Evolutionary conservation across 2,113 vertebrate genomes (phyloP).

Genomic region (Sakesphorus luctuosus): DNA sequence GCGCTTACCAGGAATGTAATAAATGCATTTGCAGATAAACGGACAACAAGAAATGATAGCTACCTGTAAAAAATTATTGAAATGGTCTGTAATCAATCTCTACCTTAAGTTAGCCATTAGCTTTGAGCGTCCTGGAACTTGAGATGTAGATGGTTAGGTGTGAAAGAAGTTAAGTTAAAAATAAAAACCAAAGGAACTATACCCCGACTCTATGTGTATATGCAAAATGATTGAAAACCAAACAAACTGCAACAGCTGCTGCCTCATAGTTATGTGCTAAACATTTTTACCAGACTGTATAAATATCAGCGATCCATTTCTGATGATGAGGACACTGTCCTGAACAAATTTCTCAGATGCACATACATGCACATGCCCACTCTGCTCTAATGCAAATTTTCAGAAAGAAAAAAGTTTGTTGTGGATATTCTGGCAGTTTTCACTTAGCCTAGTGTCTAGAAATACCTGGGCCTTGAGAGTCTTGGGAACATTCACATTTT

Average conservation of each 20-base stretch:
- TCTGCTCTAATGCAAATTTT: neutral
- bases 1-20: neutral
- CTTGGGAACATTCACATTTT: neutral
- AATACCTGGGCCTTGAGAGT: neutral
- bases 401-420: neutral
- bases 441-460: neutral
- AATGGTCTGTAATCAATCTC: neutral
- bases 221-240: neutral
- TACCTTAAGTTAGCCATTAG: neutral
- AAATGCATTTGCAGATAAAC: neutral
- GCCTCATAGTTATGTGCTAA: neutral
- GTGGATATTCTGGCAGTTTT: neutral
- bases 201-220: neutral
- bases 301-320: neutral
- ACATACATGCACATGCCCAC: fast-evolving
- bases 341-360: neutral
- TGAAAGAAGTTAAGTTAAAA: neutral
- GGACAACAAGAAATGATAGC: neutral
- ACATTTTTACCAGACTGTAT: neutral
- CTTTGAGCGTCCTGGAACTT: neutral
- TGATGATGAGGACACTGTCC: neutral
- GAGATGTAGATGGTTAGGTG: neutral
- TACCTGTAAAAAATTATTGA: neutral
- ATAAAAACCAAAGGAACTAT: neutral
- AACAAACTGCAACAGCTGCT: neutral